Conservation (phyloP, 2,888 invertebrate genomes). For the Thecocarcelia acutangulata region DNA sequence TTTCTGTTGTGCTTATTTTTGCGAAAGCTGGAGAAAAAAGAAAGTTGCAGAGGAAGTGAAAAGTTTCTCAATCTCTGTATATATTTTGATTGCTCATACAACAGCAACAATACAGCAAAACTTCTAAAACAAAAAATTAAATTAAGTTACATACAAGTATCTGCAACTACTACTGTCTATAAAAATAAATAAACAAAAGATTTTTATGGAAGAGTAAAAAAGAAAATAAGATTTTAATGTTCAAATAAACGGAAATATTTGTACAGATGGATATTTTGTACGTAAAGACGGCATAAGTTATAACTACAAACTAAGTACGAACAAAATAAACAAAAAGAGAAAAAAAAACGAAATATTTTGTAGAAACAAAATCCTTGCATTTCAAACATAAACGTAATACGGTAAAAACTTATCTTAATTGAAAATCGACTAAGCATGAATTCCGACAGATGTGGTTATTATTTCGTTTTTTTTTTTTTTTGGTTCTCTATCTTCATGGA, state of each 20-base stretch:
- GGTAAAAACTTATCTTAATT: conserved; percentile 70
- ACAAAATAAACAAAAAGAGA: conserved; percentile 17
- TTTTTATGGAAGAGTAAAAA: conserved; percentile 13
- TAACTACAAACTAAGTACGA: conserved; percentile 32
- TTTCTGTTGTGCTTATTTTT: conserved; percentile 19
- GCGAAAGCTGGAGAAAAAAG: not conserved
- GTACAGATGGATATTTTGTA: conserved; percentile 10
- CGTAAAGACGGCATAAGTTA: conserved; percentile 43
- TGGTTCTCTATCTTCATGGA: conserved; percentile 22
- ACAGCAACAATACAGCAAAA: conserved; percentile 44
- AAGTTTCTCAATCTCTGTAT: conserved; percentile 47
- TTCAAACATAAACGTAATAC: conserved; percentile 58
- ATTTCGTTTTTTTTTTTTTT: conserved; percentile 46
- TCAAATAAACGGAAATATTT: conserved; percentile 22
- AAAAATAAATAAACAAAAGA: conserved; percentile 54
- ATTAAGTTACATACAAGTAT: conserved; percentile 55
- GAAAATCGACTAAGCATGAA: conserved; percentile 72
- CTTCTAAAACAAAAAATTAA: conserved; percentile 36
- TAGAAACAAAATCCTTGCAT: conserved; percentile 45
- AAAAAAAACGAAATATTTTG: conserved; percentile 33
- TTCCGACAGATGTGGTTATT: conserved; percentile 71
- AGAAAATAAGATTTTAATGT: conserved; percentile 12
- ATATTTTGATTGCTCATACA: conserved; percentile 43
- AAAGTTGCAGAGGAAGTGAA: conserved; percentile 20
- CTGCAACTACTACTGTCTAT: conserved; percentile 24